Evolutionary conservation across 2,113 vertebrate species (phyloP), one percentile per base, ranked within the genome.

Genomic region (Melanocharis versteri): DNA sequence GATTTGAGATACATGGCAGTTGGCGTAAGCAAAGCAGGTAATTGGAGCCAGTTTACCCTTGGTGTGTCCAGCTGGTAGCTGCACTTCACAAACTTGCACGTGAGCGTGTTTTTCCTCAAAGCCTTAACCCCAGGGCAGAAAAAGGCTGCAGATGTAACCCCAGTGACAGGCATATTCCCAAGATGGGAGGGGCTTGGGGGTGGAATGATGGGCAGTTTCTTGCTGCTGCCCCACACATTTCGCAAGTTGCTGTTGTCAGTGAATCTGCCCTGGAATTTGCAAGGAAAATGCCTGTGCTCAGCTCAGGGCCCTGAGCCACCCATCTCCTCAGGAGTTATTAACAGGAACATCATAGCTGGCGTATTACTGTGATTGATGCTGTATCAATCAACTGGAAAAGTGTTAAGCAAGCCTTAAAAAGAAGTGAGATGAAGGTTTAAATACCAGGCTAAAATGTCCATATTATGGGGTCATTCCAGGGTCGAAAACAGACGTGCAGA

Each of bases 331-430:
- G 39, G 2, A 44, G 35, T 62, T 73, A 69, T 87, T 83, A 87
- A 78, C 3, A 5, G 64, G 17, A 94, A 78, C 37, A 70, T 83
- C 62, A 45, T 37, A 62, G 77, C 56, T 75, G 56, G 27, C 42
- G 60, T 31, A 28, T 89, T 78, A 44, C 71, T 39, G 68, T 68
- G 93, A 86, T 10, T 54, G 64, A 87, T 87, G 83, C 72, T 73
- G 51, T 69, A 83, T 77, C 79, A 47, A 87, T 84, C 93, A 72
- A 76, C 48, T 22, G 56, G 60, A 45, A 91, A 87, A 94, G 48
- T 22, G 28, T 79, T 82, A 91, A 89, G 69, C n/a, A 81, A 89
- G 77, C 31, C 61, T 91, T 89, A 93, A 91, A 94, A 87, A 75
- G 33, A 90, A 82, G 76, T 20, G 61, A 91, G 51, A 56, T 39